phyloP scores from a whole-genome alignment of 2,113 vertebrate genomes.

The Halichoeres trimaculatus region DNA sequence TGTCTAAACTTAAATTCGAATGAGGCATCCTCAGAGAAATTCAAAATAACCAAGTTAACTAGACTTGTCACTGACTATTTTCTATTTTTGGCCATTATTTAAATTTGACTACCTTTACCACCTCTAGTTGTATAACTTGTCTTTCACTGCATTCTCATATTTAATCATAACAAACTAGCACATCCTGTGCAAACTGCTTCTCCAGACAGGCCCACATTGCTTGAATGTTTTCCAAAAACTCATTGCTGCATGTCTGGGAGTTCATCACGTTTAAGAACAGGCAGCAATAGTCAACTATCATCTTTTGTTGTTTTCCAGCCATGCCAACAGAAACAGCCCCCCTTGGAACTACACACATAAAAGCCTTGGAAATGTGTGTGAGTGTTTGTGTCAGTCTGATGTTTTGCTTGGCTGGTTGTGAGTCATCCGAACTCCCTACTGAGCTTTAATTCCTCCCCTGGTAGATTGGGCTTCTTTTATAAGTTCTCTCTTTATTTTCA shows the following conservation, averaged over 20 bases:
- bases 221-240: constrained; percentile 27
- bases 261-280: constrained; percentile 14
- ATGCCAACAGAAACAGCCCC: constrained; percentile 49
- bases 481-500: constrained; percentile 26
- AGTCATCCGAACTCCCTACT: constrained; percentile 47
- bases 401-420: constrained; percentile 50
- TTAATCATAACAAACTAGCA: not conserved
- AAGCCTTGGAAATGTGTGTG: constrained; percentile 1
- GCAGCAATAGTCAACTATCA: constrained; percentile 36
- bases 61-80: not conserved
- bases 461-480: constrained; percentile 46
- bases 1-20: no score
- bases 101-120: no score
- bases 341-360: constrained; percentile 34
- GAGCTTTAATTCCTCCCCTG: constrained; percentile 49
- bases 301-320: constrained; percentile 54
- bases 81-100: no score
- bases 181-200: not conserved
- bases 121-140: not conserved
- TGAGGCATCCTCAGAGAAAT: no score
- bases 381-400: constrained; percentile 19
- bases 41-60: no score
- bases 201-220: constrained; percentile 21
- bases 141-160: not conserved
- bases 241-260: constrained; percentile 24